Percentiles rank a stretch among this genome's conserved stretches.
Evolutionary conservation across 2,113 vertebrate species (phyloP).

Genomic region (Saimiri boliviensis): DNA sequence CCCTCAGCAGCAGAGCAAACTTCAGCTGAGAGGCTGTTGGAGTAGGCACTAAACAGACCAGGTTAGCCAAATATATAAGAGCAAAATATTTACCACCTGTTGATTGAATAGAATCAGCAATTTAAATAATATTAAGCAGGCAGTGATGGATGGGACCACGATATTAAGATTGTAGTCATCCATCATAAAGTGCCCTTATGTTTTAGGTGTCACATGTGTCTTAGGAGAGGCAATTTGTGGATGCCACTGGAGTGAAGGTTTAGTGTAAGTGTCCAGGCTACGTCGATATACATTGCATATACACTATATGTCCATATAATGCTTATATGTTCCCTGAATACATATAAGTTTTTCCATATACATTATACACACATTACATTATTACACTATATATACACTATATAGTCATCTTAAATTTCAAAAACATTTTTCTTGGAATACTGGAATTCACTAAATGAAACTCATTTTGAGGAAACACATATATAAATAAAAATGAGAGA

Average conservation of each 20-base stretch:
- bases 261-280: neutral
- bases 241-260: neutral
- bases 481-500: neutral
- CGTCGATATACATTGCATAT: neutral
- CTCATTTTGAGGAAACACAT: neutral
- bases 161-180: neutral
- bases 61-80: neutral
- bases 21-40: neutral
- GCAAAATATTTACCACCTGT: neutral
- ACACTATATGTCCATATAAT: neutral
- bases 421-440: neutral
- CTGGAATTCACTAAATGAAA: neutral
- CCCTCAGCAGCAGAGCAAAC: neutral
- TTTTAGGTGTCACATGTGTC: neutral
- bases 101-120: neutral
- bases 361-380: too few species aligned
- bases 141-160: neutral
- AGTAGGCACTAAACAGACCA: neutral
- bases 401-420: constrained; percentile 9
- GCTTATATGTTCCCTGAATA: too few species aligned
- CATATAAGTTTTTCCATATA: too few species aligned
- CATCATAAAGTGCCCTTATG: neutral
- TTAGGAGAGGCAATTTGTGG: neutral
- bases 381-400: neutral
- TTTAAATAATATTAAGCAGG: neutral